Evolutionary conservation across 2,888 invertebrate genomes (phyloP).

Genomic region (Herminia tarsipennalis): DNA sequence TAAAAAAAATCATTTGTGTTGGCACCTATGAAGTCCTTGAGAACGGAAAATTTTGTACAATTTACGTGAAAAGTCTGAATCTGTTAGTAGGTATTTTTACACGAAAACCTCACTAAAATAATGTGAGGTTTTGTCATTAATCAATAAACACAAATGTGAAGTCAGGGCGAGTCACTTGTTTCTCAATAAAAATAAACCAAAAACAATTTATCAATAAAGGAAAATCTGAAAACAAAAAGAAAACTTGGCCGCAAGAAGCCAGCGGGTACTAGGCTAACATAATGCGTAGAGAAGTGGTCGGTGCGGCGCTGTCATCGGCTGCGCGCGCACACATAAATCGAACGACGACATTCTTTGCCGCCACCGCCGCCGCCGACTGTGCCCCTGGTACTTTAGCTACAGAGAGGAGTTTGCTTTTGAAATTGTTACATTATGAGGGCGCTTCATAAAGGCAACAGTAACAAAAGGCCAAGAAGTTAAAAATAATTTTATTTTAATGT

Average conservation of each 20-base stretch:
- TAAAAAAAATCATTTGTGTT: too few species aligned
- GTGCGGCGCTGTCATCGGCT: constrained; percentile 66
- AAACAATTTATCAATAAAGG: constrained; percentile 27
- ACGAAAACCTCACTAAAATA: too few species aligned
- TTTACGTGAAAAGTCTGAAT: too few species aligned
- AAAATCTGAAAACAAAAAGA: constrained; percentile 37
- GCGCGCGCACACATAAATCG: constrained; percentile 71
- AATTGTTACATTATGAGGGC: constrained; percentile 42
- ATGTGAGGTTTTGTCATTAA: too few species aligned
- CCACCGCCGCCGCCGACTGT: constrained; percentile 64
- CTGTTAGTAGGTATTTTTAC: too few species aligned
- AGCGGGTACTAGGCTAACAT: constrained; percentile 61
- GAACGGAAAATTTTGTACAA: too few species aligned
- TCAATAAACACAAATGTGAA: too few species aligned
- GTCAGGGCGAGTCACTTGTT: too few species aligned
- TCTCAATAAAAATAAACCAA: constrained; percentile 9
- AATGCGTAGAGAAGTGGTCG: constrained; percentile 66
- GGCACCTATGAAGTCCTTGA: too few species aligned
- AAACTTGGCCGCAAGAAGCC: constrained; percentile 38
- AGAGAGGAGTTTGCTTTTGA: constrained; percentile 39
- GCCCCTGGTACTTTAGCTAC: constrained; percentile 54
- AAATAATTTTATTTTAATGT: too few species aligned
- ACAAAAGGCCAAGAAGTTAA: constrained; percentile 31
- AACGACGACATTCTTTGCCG: constrained; percentile 73
- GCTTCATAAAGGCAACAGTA: constrained; percentile 40